These are phyloP conservation scores for Acomys russatus DNA, from an alignment of 2,797 vertebrate species.

Conservation along the genomic window DNA sequence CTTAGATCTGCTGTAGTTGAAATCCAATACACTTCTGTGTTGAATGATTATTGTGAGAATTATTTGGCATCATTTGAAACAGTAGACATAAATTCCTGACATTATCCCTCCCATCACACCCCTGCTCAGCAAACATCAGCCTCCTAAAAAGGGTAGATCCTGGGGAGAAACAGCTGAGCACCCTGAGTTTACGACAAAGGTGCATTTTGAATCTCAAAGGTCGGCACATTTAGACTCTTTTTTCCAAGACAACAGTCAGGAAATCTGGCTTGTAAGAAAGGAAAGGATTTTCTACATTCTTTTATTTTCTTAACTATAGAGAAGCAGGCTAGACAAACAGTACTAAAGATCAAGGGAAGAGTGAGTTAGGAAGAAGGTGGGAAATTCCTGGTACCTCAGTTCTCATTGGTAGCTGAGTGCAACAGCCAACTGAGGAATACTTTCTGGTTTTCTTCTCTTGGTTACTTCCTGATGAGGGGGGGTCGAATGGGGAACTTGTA, in stretches of 20 bases:
- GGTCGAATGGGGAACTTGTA: neutral
- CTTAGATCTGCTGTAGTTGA: neutral
- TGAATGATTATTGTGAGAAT: slow-evolving; percentile 16
- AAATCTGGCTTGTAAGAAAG: slow-evolving; percentile 53
- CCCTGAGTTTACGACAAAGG: slow-evolving; percentile 71
- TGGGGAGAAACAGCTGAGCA: slow-evolving; percentile 20
- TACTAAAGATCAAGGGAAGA: neutral
- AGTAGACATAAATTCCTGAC: slow-evolving; percentile 45
- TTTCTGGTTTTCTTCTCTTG: neutral
- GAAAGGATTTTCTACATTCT: slow-evolving; percentile 70
- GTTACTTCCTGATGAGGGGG: neutral
- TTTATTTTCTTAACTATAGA: slow-evolving; percentile 61
- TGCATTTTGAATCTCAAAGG: slow-evolving; percentile 26
- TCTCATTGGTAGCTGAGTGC: neutral
- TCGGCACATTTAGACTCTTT: slow-evolving; percentile 26
- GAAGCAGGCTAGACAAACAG: slow-evolving; percentile 18
- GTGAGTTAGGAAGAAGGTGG: neutral
- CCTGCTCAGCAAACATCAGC: slow-evolving; percentile 3
- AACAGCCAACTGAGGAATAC: neutral
- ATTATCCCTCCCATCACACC: slow-evolving; percentile 31
- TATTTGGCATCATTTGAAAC: slow-evolving; percentile 69
- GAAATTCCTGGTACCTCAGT: neutral
- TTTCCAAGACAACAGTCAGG: slow-evolving; percentile 67
- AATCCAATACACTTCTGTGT: slow-evolving; percentile 21
- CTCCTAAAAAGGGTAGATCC: neutral